A percentile compares a stretch with the other conserved stretches of the same genome.
Evolutionary conservation across 2,113 vertebrate genomes (phyloP).

Genomic region (Tinamus guttatus): DNA sequence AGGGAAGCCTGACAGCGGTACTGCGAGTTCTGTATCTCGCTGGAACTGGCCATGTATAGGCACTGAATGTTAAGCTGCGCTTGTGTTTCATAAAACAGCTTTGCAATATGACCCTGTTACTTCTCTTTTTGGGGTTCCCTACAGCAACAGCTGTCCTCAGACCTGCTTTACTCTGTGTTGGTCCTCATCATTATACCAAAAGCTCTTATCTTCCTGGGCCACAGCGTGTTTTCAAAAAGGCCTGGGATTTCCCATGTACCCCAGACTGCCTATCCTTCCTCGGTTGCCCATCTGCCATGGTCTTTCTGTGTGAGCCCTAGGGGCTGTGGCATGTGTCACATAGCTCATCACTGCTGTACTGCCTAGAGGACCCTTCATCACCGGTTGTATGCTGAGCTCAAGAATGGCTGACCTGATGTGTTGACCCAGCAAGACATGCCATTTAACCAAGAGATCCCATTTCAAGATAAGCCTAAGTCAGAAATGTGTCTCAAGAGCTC

Average conservation of each 20-base stretch:
- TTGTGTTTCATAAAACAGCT: not conserved
- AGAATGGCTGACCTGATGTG: not conserved
- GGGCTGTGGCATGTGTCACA: rapidly evolving
- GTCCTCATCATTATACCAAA: not conserved
- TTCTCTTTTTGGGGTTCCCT: not conserved
- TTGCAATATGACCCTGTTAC: not conserved
- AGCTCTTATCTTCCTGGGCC: not conserved
- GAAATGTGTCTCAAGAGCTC: not conserved
- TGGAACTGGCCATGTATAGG: not conserved
- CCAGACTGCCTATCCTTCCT: not conserved
- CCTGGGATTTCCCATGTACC: not conserved
- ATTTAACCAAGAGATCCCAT: not conserved
- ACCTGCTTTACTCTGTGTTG: not conserved
- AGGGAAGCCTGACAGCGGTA: not conserved
- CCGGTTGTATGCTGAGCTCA: not conserved
- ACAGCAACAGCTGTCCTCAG: not conserved
- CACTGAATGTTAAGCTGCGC: not conserved
- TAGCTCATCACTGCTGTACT: not conserved
- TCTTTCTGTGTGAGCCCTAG: rapidly evolving
- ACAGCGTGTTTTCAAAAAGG: not conserved
- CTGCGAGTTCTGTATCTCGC: not conserved
- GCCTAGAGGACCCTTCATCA: rapidly evolving
- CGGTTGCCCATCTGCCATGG: rapidly evolving
- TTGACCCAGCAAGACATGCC: not conserved
- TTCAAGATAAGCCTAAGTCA: not conserved